phyloP scores from a whole-genome alignment of 2,888 invertebrate species.

The Trimorus sp. region DNA sequence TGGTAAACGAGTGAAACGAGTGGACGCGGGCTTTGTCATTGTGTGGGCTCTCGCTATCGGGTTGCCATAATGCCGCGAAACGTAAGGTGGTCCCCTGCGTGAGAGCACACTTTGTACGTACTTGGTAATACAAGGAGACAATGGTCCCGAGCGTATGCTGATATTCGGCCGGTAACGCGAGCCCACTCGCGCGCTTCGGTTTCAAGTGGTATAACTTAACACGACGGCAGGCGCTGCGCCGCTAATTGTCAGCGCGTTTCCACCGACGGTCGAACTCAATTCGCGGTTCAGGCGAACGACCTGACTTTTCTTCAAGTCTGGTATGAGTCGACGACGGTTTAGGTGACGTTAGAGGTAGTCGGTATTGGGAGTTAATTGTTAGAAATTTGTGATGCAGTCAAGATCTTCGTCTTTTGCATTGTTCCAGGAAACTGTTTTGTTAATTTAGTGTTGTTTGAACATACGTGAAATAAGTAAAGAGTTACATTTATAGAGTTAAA shows the following conservation, averaged over 20 bases:
- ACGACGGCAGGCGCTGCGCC: constrained; percentile 65
- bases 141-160: constrained; percentile 70
- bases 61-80: constrained; percentile 64
- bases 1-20: constrained; percentile 74
- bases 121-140: constrained; percentile 78
- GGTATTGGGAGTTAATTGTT: too few relatives aligned
- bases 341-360: too few relatives aligned
- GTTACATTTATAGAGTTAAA: too few relatives aligned
- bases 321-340: background rate
- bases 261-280: constrained; percentile 35
- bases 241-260: constrained; percentile 69
- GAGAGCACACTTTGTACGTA: constrained; percentile 68
- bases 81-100: constrained; percentile 61
- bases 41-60: constrained; percentile 64
- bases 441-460: too few relatives aligned
- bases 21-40: constrained; percentile 58
- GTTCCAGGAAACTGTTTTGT: too few relatives aligned
- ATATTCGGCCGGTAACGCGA: constrained; percentile 73
- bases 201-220: constrained; percentile 75
- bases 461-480: too few relatives aligned
- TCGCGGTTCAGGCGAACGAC: constrained; percentile 34
- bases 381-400: too few relatives aligned
- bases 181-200: constrained; percentile 74
- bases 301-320: background rate
- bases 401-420: too few relatives aligned